Evolutionary conservation across 35 echinoderm and acorn worm genomes (phyloP), one percentile per base, ranked within the genome.

Genomic region (Diadema setosum): DNA sequence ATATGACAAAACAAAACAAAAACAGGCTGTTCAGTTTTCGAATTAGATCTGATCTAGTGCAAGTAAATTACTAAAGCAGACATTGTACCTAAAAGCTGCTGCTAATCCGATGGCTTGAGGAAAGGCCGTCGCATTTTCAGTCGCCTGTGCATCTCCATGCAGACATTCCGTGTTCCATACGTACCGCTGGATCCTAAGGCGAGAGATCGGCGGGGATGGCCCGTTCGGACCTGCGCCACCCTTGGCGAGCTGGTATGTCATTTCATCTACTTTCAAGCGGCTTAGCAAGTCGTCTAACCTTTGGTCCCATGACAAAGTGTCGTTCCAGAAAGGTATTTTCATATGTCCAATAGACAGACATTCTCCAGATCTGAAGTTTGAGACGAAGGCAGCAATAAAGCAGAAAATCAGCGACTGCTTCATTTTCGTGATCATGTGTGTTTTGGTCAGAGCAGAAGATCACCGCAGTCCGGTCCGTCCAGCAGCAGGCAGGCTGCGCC

Each of bases 101-200:
- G 93, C 76, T 24, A 99, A 58, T 5, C 96, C 96, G 25, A 99
- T 70, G 12, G 96, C 89, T 83, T 99, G 87, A 7, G 96, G 96
- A 39, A 94, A 99, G 8, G 89, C 82, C 43, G 96, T 99, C 41
- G 96, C 96, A 83, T 92, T 90, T 20, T 90, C 93, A n/a, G n/a
- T n/a, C 2, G 93, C 89, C 15, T 83, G 7, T 17, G 86, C 88
- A 69, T 94, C 96, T n/a, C 96, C 96, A 20, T 60, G 90, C 34
- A 99, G 42, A 32, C 96, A 99, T 83, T 94, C 96, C 11, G 90
- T 99, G 85, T 92, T 94, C 96, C 96, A 99, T 25, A 83, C 81
- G 46, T 95, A 93, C 0, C 82, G 89, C 26, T 87, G 59, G 33
- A 99, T 99, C 11, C 84, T 85, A 15, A 99, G 41, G n/a, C 88